These are phyloP conservation scores for Daboia siamensis DNA, from an alignment of 2,113 vertebrate genomes.

Conservation along the genomic window DNA sequence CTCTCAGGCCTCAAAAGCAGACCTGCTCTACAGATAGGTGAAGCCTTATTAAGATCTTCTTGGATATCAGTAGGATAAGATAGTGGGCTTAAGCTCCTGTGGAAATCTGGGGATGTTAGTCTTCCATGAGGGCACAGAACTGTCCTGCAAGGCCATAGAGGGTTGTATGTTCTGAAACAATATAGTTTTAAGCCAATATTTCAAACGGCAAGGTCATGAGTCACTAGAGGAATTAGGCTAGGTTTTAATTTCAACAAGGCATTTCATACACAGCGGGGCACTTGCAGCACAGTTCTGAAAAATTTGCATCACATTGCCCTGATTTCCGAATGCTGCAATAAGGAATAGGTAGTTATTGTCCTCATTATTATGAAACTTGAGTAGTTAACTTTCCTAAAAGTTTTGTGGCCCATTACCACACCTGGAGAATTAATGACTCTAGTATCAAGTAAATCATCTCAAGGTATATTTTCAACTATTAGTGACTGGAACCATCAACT, in stretches of 20 bases:
- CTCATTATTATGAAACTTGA: background rate
- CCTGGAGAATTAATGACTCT: background rate
- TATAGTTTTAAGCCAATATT: background rate
- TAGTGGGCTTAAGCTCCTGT: background rate
- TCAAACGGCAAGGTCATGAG: background rate
- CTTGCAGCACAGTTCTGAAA: background rate
- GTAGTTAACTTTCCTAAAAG: background rate
- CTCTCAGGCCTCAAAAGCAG: background rate
- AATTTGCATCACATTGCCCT: background rate
- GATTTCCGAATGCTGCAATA: background rate
- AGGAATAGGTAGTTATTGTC: background rate
- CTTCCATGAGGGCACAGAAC: background rate
- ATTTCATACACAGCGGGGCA: background rate
- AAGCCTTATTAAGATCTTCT: background rate
- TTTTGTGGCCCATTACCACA: background rate
- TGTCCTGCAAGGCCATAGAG: background rate
- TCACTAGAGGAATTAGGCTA: background rate
- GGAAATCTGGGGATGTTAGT: background rate
- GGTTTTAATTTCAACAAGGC: background rate
- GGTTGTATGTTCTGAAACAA: background rate
- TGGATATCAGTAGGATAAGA: background rate
- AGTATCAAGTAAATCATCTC: background rate
- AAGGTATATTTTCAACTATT: background rate
- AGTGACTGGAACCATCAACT: background rate
- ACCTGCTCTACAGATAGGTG: background rate